These are phyloP conservation scores for Eriocheir sinensis DNA, from an alignment of 1,140 invertebrate genomes.

Conservation along the genomic window DNA sequence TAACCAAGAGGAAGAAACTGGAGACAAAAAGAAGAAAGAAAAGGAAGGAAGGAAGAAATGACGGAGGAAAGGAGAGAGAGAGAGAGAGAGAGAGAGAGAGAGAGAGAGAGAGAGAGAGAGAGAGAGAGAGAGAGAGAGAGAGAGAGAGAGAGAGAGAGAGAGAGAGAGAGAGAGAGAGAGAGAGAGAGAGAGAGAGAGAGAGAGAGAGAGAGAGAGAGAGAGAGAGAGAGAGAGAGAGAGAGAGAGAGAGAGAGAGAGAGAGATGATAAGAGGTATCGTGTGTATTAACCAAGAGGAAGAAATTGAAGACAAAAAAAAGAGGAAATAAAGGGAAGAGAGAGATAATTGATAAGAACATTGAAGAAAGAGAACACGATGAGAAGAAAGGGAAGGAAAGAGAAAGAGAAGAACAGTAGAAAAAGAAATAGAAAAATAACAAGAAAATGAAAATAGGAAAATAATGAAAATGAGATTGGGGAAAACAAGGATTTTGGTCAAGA, in stretches of 20 bases:
- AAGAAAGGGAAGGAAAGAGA: neutral
- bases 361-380: neutral
- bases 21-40: too few relatives aligned
- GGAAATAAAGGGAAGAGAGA: neutral
- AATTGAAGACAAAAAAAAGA: neutral
- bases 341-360: neutral
- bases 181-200: constrained; percentile 22
- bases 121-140: constrained; percentile 22
- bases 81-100: too few relatives aligned
- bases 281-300: neutral
- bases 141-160: constrained; percentile 22
- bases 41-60: too few relatives aligned
- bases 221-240: constrained; percentile 22
- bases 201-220: constrained; percentile 22
- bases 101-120: too few relatives aligned
- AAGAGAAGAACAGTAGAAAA: neutral
- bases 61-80: too few relatives aligned
- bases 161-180: constrained; percentile 22
- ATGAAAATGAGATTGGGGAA: neutral
- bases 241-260: constrained; percentile 22
- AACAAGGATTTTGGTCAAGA: neutral
- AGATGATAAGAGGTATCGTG: neutral
- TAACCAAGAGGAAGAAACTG: too few relatives aligned
- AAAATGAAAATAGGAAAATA: neutral
- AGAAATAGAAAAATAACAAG: neutral